These are phyloP conservation scores for Hypotaenidia philippensis DNA, from an alignment of 2,797 vertebrate genomes.

Conservation along the genomic window DNA sequence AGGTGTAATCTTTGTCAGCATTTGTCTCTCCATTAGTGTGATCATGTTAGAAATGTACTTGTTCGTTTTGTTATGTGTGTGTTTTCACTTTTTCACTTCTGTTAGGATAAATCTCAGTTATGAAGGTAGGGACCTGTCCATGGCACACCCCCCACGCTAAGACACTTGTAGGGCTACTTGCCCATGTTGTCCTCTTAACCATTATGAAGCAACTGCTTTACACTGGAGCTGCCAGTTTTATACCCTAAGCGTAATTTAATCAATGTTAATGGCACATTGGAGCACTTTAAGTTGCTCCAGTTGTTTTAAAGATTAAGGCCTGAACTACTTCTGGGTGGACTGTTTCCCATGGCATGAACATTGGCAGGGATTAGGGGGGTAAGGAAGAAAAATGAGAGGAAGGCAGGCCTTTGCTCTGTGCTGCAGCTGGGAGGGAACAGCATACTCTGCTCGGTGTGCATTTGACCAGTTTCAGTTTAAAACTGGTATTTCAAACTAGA, in stretches of 20 bases:
- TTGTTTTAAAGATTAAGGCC: neutral
- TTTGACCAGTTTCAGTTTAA: neutral
- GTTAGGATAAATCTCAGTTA: neutral
- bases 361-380: neutral
- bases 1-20: neutral
- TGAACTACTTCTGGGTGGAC: neutral
- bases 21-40: conserved; percentile 3
- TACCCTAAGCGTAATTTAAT: neutral
- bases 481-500: neutral
- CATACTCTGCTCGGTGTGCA: fast-evolving
- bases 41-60: neutral
- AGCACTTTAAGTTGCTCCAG: neutral
- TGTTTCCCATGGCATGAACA: neutral
- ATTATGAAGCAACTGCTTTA: neutral
- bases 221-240: neutral
- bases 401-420: neutral
- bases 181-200: neutral
- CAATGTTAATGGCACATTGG: neutral
- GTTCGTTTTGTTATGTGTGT: neutral
- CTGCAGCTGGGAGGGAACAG: neutral
- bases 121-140: neutral
- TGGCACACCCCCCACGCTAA: neutral
- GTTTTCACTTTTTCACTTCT: neutral
- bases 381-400: neutral
- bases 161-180: neutral